Base-by-base conservation (phyloP, 2,888 invertebrate species). In the Chrysolina oricalcia region DNA sequence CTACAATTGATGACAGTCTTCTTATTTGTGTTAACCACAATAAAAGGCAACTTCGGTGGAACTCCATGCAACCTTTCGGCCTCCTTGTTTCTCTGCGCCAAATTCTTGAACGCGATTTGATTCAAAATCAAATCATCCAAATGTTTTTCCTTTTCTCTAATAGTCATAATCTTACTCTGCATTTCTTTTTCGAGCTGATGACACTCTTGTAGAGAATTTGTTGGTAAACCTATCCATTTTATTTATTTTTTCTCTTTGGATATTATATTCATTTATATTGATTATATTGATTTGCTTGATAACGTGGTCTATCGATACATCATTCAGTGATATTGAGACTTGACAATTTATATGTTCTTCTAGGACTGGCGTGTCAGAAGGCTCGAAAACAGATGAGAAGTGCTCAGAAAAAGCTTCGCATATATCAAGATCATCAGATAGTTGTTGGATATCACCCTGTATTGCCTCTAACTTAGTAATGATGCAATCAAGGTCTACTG, bases 211-310 rank as follows among this genome's bases (percentile, higher is more conserved):
- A 96, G 93, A 65, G 97, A 97, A 90, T 98, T 98, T 72, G 98
- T 97, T 1, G 99, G 99, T 84, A 99, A 90, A 65, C 99, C 99
- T 82, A 99, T 93, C 99, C 99, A 99, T 86, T 73, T 68, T 83
- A 99, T 99, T 90, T 99, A 99, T 88, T 99, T 99, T 89, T 99
- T 99, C 89, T 99, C 99, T 91, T 99, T 99, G 73, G 98, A 97
- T 89, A 99, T 99, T 82, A 99, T 99, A 90, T 99, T 99, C 98
- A 99, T 99, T n/a, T n/a, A n/a, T n/a, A n/a, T n/a, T n/a, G n/a
- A n/a, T n/a, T n/a, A n/a, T n/a, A n/a, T n/a, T n/a, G n/a, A n/a
- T n/a, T n/a, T n/a, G n/a, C n/a, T n/a, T n/a, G n/a, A n/a, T n/a
- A n/a, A n/a, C n/a, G n/a, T n/a, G n/a, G n/a, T n/a, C n/a, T n/a